Base-by-base conservation (phyloP, 2,797 vertebrate species). In the Rhadinocentrus ornatus region DNA sequence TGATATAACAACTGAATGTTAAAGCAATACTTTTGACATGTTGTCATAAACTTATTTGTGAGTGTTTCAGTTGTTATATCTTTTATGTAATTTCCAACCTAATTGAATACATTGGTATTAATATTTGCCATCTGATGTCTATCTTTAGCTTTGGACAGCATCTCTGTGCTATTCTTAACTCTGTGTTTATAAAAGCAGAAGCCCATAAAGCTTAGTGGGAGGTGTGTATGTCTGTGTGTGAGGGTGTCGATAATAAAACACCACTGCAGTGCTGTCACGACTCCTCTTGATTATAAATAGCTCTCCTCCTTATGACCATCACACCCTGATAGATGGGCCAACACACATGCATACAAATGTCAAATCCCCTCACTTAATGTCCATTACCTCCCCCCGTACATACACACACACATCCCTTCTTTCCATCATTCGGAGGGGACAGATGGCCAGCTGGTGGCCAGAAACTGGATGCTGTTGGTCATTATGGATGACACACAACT, bases 241-340 rank as follows among this genome's bases (percentile, higher is more conserved):
- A 35, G 27, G 46, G 66, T 62, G 81, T 86, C 62, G 72, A 81
- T 85, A 86, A 82, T 84, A 82, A 82, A 87, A 81, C 73, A 66
- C 56, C 71, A 60, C 72, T 41, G 80, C 79, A 53, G 71, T 50
- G 55, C 75, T 78, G 80, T 85, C 82, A 79, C 77, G 80, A 84
- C 84, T 73, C 74, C 75, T 66, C 70, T 26, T 61, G 78, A 71
- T 84, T 91, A 92, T 90, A 84, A 90, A 91, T 90, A 88, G 82
- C 79, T 69, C 22, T 18, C 70, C 71, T 84, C 67, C 88, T 86
- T 78, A 85, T 71, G 74, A 63, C 73, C 66, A 71, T 78, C 75
- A 66, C 39, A 32, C 61, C 34, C 69, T 73, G 66, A 81, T 37
- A 73, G 72, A 84, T 57, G 52, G 53, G 12, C 34, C 3, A 62